Conservation (phyloP, 1,140 invertebrate genomes). For the Episyrphus balteatus region DNA sequence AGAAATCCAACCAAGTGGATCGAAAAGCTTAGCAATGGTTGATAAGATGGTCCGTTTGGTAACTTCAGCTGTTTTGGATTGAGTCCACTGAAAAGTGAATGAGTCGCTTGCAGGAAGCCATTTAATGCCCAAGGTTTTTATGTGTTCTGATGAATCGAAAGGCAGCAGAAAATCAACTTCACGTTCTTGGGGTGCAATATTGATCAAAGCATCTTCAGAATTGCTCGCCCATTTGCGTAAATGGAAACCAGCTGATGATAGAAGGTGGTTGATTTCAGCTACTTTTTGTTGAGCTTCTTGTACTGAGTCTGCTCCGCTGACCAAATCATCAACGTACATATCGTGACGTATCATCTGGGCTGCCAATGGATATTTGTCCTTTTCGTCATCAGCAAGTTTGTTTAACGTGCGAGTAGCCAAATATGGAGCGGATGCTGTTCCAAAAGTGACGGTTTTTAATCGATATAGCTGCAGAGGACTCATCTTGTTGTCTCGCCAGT, state of each 20-base stretch:
- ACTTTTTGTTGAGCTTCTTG: constrained; percentile 10
- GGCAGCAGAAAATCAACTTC: constrained; percentile 2
- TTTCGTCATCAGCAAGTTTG: no score
- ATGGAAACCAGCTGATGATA: constrained; percentile 10
- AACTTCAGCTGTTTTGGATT: no score
- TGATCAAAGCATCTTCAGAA: constrained; percentile 1
- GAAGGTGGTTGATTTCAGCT: constrained; percentile 12
- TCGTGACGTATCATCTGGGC: constrained; percentile 7
- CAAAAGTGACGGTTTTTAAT: no score
- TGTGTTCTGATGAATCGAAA: background rate
- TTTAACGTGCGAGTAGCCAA: no score
- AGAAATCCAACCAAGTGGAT: constrained; percentile 34
- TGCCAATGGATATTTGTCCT: background rate
- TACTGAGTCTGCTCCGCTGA: constrained; percentile 21
- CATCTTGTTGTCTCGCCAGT: no score
- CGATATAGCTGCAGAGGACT: no score
- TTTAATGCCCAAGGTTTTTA: constrained; percentile 13
- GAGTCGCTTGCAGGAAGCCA: constrained; percentile 10
- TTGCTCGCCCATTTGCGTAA: constrained; percentile 24
- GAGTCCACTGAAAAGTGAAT: constrained; percentile 1
- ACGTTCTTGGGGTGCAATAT: background rate
- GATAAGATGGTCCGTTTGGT: constrained; percentile 5
- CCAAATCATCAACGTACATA: constrained; percentile 40
- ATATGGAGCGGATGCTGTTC: no score
- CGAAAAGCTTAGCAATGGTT: constrained; percentile 18